Conservation (phyloP, 1,140 invertebrate species). For the Parasteatoda tepidariorum region DNA sequence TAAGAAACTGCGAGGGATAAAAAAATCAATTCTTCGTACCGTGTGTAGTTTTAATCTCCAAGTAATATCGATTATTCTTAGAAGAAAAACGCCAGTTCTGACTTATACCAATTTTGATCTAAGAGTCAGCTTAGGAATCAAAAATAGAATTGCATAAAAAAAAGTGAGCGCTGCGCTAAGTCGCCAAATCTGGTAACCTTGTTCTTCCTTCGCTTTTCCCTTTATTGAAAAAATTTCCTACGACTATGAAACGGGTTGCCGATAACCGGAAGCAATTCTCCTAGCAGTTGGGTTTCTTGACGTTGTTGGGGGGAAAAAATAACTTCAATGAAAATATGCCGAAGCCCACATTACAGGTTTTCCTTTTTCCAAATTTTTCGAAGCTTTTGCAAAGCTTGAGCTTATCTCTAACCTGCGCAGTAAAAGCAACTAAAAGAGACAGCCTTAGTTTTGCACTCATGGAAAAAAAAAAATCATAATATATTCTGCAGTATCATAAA, state of each 20-base stretch:
- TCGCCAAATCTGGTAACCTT: conserved; percentile 37
- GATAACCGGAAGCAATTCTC: conserved; percentile 55
- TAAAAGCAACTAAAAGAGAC: background rate
- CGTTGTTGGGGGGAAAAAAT: conserved; percentile 26
- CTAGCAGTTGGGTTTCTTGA: conserved; percentile 55
- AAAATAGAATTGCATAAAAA: background rate
- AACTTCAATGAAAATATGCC: conserved; percentile 48
- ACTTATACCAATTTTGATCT: background rate
- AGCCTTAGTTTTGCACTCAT: background rate
- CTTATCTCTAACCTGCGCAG: conserved; percentile 21
- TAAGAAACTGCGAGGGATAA: no score
- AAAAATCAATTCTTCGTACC: no score
- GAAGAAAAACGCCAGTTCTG: no score
- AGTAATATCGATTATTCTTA: no score
- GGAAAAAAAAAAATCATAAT: background rate
- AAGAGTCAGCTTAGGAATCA: background rate
- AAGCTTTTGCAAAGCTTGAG: background rate
- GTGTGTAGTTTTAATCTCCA: no score
- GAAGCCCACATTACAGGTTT: conserved; percentile 47
- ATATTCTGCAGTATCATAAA: background rate
- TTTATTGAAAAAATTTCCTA: conserved; percentile 21
- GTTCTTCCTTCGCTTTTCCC: background rate
- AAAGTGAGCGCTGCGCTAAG: background rate
- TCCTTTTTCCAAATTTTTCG: conserved; percentile 34
- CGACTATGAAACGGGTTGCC: conserved; percentile 39